These are phyloP conservation scores for Adela reaumurella DNA, from an alignment of 2,888 invertebrate species.

Conservation along the genomic window DNA sequence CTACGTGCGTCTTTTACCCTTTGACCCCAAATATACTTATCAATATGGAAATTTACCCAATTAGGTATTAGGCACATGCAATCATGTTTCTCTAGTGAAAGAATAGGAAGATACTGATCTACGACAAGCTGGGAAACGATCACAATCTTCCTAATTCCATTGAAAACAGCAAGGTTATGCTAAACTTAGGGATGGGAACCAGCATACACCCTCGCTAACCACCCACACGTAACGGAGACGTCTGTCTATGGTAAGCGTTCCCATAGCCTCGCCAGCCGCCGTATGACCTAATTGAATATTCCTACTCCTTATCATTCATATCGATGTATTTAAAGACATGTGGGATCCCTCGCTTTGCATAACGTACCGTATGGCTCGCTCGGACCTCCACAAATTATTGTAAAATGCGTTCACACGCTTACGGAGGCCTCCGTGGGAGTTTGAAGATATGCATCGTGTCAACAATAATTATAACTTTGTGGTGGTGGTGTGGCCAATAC, in stretches of 20 bases:
- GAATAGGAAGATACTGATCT: no score
- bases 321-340: background rate
- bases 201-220: background rate
- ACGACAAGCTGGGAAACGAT: no score
- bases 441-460: background rate
- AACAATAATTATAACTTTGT: background rate
- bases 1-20: no score
- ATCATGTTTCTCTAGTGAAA: no score
- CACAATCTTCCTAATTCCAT: no score
- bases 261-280: constrained; percentile 13
- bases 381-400: background rate
- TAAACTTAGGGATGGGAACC: background rate
- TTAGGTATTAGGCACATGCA: no score
- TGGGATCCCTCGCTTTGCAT: background rate
- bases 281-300: constrained; percentile 43
- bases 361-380: background rate
- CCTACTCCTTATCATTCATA: constrained; percentile 12
- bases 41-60: no score
- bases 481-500: no score
- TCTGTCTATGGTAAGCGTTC: background rate
- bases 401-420: background rate
- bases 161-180: no score
- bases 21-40: no score
- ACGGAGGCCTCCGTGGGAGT: background rate
- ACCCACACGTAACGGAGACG: background rate